Evolutionary conservation across 2,888 invertebrate genomes (phyloP).

Genomic region (Periphyllus acericola): DNA sequence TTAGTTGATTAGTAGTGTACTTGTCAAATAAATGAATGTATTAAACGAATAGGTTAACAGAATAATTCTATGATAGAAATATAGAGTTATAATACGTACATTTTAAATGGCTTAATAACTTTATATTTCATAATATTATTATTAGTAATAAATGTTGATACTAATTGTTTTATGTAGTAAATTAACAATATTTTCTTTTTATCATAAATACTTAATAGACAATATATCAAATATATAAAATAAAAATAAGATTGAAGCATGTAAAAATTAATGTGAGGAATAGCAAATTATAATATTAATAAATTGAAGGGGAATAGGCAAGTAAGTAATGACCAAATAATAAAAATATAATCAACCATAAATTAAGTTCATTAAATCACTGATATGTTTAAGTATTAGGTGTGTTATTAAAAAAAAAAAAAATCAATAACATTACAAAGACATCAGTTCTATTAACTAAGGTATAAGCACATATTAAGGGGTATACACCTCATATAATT

Average conservation of each 20-base stretch:
- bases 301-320: neutral
- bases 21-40: neutral
- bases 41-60: neutral
- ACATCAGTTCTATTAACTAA: constrained; percentile 6
- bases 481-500: neutral
- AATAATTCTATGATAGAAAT: neutral
- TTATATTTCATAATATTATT: neutral
- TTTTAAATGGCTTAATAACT: neutral
- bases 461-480: neutral
- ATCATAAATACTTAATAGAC: neutral
- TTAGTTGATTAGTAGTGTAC: neutral
- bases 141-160: neutral
- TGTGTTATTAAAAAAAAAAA: neutral
- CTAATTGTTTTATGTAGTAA: neutral
- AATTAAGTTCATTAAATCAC: neutral
- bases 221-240: neutral
- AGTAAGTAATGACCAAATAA: neutral
- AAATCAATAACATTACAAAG: constrained; percentile 37
- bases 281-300: neutral
- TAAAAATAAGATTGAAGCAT: neutral
- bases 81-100: neutral
- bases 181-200: neutral
- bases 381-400: neutral
- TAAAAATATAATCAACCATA: neutral
- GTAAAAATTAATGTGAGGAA: neutral